These are phyloP conservation scores for Antechinus flavipes DNA, from an alignment of 2,113 vertebrate genomes.

Conservation along the genomic window DNA sequence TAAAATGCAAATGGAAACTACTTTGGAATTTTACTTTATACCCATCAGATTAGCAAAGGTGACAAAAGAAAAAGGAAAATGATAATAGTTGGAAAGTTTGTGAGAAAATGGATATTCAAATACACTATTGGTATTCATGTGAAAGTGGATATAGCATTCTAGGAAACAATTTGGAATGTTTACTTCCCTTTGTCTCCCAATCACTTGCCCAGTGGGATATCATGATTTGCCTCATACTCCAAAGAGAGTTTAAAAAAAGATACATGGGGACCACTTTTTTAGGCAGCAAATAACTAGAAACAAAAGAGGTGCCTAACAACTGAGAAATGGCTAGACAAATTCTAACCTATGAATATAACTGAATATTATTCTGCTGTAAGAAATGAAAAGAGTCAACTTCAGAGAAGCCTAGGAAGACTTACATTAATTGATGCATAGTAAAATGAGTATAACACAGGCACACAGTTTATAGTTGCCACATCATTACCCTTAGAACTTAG, in stretches of 20 bases:
- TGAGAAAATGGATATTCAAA: neutral
- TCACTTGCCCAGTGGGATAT: neutral
- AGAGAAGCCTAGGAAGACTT: neutral
- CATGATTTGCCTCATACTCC: neutral
- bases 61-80: neutral
- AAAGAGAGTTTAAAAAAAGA: neutral
- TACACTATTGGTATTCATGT: neutral
- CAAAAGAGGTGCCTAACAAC: neutral
- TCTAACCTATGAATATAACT: neutral
- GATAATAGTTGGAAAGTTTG: neutral
- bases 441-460: neutral
- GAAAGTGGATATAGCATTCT: neutral
- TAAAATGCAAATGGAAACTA: neutral
- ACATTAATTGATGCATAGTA: neutral
- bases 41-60: neutral
- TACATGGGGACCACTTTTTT: neutral
- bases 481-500: neutral
- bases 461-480: neutral
- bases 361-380: neutral
- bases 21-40: neutral
- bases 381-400: neutral
- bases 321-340: neutral
- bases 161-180: neutral
- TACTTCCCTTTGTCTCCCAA: neutral
- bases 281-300: neutral